A percentile compares a stretch with the other conserved stretches of the same genome.
These are phyloP conservation scores for Carassius carassius DNA, from an alignment of 2,113 vertebrate genomes.

Conservation along the genomic window DNA sequence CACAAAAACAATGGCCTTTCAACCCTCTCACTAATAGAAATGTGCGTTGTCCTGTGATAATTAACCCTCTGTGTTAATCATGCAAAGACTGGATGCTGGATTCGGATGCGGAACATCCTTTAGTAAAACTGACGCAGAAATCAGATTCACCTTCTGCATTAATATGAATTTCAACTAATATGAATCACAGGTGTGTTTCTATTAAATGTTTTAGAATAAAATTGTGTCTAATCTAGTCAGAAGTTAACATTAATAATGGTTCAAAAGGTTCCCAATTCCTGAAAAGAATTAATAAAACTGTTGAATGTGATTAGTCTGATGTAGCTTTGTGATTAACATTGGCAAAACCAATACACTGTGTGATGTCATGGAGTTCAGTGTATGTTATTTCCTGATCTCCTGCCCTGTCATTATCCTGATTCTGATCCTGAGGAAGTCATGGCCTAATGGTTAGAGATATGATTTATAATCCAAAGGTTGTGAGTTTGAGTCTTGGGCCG, in stretches of 20 bases:
- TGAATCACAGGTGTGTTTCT: background rate
- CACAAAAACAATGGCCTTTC: conserved; percentile 48
- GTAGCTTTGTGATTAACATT: background rate
- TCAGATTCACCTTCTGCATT: background rate
- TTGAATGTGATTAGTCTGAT: background rate
- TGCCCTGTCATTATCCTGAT: background rate
- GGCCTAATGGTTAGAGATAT: no score
- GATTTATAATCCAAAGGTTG: no score
- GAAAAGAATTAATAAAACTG: background rate
- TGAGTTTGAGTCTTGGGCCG: no score
- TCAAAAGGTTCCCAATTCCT: no score
- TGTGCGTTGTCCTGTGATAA: conserved; percentile 35
- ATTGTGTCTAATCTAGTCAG: background rate
- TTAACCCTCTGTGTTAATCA: conserved; percentile 13
- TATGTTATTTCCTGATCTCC: background rate
- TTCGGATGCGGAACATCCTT: background rate
- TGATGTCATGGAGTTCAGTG: background rate
- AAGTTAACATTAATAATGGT: background rate
- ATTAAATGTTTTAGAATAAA: background rate
- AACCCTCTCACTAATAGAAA: conserved; percentile 26
- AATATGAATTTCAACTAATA: background rate
- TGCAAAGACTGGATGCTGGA: background rate
- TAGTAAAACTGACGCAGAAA: background rate
- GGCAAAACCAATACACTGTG: background rate
- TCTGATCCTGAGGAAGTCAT: no score